Percentiles rank a stretch among this genome's conserved stretches.
phyloP scores from a whole-genome alignment of 2,113 vertebrate species.

The Coreoperca whiteheadi region DNA sequence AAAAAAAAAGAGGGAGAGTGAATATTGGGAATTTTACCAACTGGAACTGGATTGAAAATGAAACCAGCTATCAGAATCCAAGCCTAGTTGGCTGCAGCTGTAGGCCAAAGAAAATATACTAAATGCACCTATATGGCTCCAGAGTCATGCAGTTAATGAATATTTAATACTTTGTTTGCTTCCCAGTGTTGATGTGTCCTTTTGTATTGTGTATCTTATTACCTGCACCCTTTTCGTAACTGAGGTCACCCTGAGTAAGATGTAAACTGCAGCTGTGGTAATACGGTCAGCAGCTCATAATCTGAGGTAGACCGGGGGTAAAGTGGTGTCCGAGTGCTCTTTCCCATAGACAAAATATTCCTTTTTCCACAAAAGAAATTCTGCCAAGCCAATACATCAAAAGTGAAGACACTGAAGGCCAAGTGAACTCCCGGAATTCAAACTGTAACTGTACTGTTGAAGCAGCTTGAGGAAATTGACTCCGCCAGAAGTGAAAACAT shows the following conservation, averaged over 20 bases:
- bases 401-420: background rate
- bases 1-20: background rate
- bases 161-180: background rate
- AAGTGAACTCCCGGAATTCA: constrained; percentile 15
- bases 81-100: background rate
- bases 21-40: background rate
- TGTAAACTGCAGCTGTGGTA: constrained; percentile 15
- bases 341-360: constrained; percentile 28
- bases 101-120: background rate
- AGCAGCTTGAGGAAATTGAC: constrained; percentile 41
- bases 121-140: background rate
- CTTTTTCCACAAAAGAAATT: background rate
- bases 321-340: constrained; percentile 1
- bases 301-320: background rate
- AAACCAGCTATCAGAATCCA: background rate
- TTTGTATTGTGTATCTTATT: background rate
- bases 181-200: background rate
- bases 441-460: background rate
- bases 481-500: constrained; percentile 57
- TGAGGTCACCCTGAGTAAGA: constrained; percentile 1
- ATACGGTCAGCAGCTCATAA: background rate
- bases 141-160: background rate
- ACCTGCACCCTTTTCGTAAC: background rate
- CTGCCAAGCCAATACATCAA: constrained; percentile 3
- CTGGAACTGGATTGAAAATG: background rate